Conservation (phyloP, 2,888 invertebrate species). For the Drosophila kambysellisi region DNA sequence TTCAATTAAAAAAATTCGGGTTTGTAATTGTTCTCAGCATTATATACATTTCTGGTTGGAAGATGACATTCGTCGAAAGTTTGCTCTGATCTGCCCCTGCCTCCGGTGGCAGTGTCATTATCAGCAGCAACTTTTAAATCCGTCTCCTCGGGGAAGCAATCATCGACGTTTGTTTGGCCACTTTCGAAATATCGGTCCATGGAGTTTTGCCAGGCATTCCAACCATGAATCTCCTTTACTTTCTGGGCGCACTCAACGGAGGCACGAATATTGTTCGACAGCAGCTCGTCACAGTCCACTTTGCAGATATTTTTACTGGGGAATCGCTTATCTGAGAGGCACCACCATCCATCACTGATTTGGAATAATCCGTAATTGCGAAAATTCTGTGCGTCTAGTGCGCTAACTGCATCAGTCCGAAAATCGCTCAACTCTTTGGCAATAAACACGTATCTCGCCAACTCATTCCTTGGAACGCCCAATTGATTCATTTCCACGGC, state of each 20-base stretch:
- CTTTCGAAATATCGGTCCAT: fast-evolving
- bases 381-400: fast-evolving
- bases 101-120: background rate
- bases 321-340: background rate
- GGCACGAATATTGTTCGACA: background rate
- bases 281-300: background rate
- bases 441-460: conserved; percentile 21
- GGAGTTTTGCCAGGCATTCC: background rate
- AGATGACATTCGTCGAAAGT: fast-evolving
- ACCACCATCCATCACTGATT: conserved; percentile 12
- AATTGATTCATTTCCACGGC: conserved; percentile 22
- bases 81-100: background rate
- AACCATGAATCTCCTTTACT: fast-evolving
- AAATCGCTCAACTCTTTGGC: background rate
- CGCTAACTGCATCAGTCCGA: background rate
- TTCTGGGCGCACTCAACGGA: conserved; percentile 1
- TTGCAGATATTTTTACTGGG: background rate
- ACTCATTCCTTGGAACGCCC: background rate
- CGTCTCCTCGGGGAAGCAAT: conserved; percentile 11
- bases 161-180: background rate
- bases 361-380: conserved; percentile 27
- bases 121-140: background rate
- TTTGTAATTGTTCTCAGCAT: fast-evolving
- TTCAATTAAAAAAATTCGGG: too few species aligned
- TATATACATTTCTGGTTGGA: fast-evolving